These are phyloP conservation scores for Sitobion miscanthi DNA, from an alignment of 1,140 invertebrate species.

Conservation along the genomic window DNA sequence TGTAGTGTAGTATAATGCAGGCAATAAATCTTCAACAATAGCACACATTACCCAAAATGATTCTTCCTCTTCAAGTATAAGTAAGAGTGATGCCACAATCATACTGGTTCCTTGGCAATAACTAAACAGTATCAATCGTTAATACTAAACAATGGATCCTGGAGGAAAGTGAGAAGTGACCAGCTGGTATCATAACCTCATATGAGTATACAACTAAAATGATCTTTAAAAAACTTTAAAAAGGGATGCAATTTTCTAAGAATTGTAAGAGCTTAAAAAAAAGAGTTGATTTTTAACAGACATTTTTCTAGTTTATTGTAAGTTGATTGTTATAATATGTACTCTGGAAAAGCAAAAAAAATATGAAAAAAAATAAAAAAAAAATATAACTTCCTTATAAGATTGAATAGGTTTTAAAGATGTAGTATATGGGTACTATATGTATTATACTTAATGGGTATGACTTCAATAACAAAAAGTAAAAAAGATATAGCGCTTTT, in stretches of 20 bases:
- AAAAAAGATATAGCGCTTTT: background rate
- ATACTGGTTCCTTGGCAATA: constrained; percentile 97
- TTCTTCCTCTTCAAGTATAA: constrained; percentile 98
- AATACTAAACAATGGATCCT: background rate
- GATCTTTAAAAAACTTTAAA: background rate
- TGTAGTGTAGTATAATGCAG: constrained; percentile 96
- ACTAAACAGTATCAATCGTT: constrained; percentile 62
- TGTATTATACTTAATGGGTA: no score
- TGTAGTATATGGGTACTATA: no score
- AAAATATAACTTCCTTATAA: no score
- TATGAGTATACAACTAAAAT: background rate
- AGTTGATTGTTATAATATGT: no score
- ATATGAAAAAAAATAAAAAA: no score
- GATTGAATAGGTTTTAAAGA: no score
- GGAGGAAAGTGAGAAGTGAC: background rate
- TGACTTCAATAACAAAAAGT: background rate
- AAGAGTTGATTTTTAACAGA: no score
- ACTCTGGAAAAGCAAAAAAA: no score
- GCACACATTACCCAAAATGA: constrained; percentile 99
- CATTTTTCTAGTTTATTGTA: no score
- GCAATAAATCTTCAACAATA: constrained; percentile 96
- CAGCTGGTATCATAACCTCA: background rate
- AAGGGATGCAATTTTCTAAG: no score
- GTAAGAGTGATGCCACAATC: constrained; percentile 92
- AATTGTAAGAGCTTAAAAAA: no score